Evolutionary conservation across 2,888 invertebrate species (phyloP).

Genomic region (Calameuta pallipes): DNA sequence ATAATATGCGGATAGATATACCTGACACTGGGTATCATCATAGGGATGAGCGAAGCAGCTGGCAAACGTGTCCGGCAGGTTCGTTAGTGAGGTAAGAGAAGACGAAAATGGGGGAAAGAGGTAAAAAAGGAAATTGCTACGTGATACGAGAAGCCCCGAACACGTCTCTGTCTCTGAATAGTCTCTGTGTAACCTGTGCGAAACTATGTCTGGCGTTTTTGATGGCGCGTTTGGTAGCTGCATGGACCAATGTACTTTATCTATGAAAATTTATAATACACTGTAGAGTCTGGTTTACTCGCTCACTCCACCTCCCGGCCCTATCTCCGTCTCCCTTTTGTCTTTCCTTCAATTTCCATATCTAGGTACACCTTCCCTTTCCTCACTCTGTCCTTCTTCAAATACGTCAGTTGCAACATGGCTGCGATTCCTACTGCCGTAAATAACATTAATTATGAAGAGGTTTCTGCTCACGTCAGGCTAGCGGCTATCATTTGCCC

Average conservation of each 20-base stretch:
- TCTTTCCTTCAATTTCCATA: not conserved
- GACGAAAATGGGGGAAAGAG: not conserved
- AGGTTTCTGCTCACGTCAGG: constrained; percentile 19
- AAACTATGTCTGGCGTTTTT: not conserved
- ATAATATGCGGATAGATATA: not conserved
- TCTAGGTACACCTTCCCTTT: not conserved
- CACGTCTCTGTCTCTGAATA: no score
- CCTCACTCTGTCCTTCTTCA: not conserved
- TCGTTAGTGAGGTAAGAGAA: not conserved
- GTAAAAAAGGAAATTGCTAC: not conserved
- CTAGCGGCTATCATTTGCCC: constrained; percentile 23
- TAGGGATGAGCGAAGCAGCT: not conserved
- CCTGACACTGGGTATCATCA: not conserved
- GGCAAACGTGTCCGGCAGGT: not conserved
- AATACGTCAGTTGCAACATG: not conserved
- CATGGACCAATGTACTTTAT: not conserved
- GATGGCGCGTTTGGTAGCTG: not conserved
- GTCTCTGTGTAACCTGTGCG: not conserved
- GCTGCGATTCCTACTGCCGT: constrained; percentile 14
- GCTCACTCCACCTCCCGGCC: not conserved
- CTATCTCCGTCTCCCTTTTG: not conserved
- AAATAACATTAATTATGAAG: constrained; percentile 31
- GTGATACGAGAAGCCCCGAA: not conserved
- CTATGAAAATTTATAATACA: not conserved
- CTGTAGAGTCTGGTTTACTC: not conserved